Evolutionary conservation across 2,888 invertebrate genomes (phyloP), one percentile per base, ranked within the genome.

Genomic region (Agrilus biguttatus): DNA sequence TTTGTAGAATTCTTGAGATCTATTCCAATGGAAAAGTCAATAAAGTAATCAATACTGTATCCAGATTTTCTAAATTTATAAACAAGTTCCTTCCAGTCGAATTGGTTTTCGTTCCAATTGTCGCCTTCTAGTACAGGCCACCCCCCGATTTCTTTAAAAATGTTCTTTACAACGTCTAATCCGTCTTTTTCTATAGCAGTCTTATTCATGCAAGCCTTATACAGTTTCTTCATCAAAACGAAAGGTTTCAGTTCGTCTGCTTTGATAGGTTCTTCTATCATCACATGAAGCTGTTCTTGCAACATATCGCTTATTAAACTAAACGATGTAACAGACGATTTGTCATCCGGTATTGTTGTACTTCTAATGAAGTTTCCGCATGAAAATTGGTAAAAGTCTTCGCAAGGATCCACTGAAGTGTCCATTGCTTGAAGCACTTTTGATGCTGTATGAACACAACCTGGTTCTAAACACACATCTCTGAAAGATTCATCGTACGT

Each of bases 81-180:
- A 7, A 89, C 83, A 1, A 84, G 80, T 51, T 82, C 71, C 53
- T 79, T 80, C 92, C 92, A 92, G 49, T 78, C 73, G 70, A 87
- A 92, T 10, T 69, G 63, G 1, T 63, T 63, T 3, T 77, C 77
- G 51, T 79, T 73, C 91, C 91, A 92, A 0, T 60, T 49, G 28
- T 77, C 72, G 0, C 83, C 89, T 50, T 83, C 81, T 33, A 92
- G 68, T n/a, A 87, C 83, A 0, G 96, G 95, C 93, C 93, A 96
- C 3, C 92, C 92, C 1, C 95, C 93, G 17, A 95, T 71, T n/a
- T 75, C 70, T 33, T 73, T 71, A 42, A 93, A 66, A 60, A 90
- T 79, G 1, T 73, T 68, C 43, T 75, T 65, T 34, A 93, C 73
- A 0, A 92, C 90, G 3, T 69, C 66, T 36, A 85, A 63, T 0